Evolutionary conservation across 2,888 invertebrate species (phyloP).

Genomic region (Oscheius onirici): DNA sequence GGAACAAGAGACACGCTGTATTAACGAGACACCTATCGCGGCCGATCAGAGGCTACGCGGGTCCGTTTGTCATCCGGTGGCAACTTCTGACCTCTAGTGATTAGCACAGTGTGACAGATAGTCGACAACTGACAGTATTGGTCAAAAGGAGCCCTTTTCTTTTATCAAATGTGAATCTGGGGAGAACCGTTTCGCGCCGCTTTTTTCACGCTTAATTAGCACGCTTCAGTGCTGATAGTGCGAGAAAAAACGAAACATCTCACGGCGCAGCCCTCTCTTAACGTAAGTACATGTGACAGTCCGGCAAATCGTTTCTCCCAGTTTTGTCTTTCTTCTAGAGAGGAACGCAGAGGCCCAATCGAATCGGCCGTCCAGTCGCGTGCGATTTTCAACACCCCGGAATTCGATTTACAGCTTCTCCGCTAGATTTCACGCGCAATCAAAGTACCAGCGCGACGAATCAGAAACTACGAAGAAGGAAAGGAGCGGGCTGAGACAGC

Average conservation of each 20-base stretch:
- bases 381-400: slow-evolving; percentile 30
- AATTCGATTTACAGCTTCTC: slow-evolving; percentile 35
- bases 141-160: not conserved
- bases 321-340: not conserved
- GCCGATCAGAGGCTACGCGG: slow-evolving; percentile 1
- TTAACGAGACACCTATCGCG: slow-evolving; percentile 9
- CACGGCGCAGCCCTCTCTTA: too few species aligned
- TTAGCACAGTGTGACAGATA: slow-evolving; percentile 8
- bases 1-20: slow-evolving; percentile 25
- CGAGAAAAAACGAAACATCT: not conserved
- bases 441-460: slow-evolving; percentile 18
- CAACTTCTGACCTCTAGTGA: slow-evolving; percentile 10
- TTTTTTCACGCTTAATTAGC: slow-evolving; percentile 16
- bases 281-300: not conserved
- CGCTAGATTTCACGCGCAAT: slow-evolving; percentile 34
- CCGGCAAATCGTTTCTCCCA: not conserved
- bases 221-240: slow-evolving; percentile 3
- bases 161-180: not conserved
- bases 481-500: not conserved
- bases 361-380: slow-evolving; percentile 12
- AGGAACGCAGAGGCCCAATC: not conserved
- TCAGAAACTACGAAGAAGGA: slow-evolving; percentile 8
- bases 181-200: not conserved
- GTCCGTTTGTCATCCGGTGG: slow-evolving; percentile 10
- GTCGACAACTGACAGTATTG: not conserved